Percentiles rank a stretch among this genome's conserved stretches.
Evolutionary conservation across 2,888 invertebrate genomes (phyloP).

Genomic region (Plebejus melissa): DNA sequence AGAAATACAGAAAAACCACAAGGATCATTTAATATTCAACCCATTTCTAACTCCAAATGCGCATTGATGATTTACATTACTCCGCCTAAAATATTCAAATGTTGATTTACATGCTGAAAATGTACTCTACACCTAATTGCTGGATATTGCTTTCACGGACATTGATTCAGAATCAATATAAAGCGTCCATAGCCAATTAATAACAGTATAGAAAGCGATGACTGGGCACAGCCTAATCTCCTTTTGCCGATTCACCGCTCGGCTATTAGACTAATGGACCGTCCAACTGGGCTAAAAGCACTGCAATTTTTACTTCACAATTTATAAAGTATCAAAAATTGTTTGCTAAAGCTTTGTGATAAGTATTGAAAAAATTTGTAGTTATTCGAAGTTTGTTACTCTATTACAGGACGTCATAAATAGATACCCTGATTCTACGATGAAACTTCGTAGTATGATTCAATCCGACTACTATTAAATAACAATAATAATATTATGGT

Average conservation of each 20-base stretch:
- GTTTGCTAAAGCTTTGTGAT: background rate
- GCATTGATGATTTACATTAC: too few species aligned
- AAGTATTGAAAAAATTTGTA: background rate
- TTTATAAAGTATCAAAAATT: slow-evolving; percentile 18
- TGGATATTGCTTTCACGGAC: background rate
- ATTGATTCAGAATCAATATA: slow-evolving; percentile 22
- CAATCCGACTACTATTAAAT: too few species aligned
- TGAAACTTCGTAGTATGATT: too few species aligned
- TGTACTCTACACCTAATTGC: background rate
- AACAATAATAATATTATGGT: too few species aligned
- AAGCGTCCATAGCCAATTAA: slow-evolving; percentile 57
- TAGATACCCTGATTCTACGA: too few species aligned
- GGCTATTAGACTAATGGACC: slow-evolving; percentile 70
- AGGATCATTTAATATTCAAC: too few species aligned
- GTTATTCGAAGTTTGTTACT: background rate
- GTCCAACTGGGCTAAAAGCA: slow-evolving; percentile 45
- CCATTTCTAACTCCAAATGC: too few species aligned
- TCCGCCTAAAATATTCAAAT: background rate
- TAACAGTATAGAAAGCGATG: slow-evolving; percentile 61
- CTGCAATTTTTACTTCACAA: background rate
- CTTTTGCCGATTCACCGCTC: slow-evolving; percentile 67
- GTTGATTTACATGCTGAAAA: background rate
- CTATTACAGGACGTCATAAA: too few species aligned
- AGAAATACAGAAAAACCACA: too few species aligned
- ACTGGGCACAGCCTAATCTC: slow-evolving; percentile 67